Percentiles rank a stretch among this genome's conserved stretches.
phyloP scores from a whole-genome alignment of 2,113 vertebrate species.

The Lathamus discolor region DNA sequence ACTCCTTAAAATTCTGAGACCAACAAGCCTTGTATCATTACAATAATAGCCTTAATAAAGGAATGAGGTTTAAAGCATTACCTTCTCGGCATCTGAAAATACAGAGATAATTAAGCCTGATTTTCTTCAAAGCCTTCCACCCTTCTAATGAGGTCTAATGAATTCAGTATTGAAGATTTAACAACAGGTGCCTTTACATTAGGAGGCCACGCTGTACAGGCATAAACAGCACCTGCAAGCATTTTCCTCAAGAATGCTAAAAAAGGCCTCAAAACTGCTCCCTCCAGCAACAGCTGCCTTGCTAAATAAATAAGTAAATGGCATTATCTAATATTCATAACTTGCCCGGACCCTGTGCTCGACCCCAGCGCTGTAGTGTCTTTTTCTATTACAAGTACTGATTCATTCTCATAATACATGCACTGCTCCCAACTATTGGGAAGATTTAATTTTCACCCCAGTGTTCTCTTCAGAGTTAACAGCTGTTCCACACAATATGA shows the following conservation, averaged over 20 bases:
- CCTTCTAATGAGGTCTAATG: not conserved
- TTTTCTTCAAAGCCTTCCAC: constrained; percentile 10
- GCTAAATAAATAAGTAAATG: not conserved
- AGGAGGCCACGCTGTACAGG: not conserved
- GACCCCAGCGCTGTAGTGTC: fast-evolving
- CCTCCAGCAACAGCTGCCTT: not conserved
- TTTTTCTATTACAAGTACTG: not conserved
- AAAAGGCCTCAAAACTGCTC: not conserved
- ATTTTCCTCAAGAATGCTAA: not conserved
- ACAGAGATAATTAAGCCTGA: not conserved
- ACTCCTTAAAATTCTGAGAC: not conserved
- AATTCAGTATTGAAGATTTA: not conserved
- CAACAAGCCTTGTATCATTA: not conserved
- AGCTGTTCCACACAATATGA: not conserved
- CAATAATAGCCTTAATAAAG: not conserved
- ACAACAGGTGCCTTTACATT: not conserved
- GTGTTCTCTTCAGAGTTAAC: not conserved
- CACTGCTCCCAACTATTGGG: not conserved
- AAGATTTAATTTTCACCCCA: not conserved
- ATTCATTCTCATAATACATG: fast-evolving
- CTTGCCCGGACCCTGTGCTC: not conserved
- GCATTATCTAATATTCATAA: not conserved
- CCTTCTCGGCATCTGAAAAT: not conserved
- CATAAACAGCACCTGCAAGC: not conserved
- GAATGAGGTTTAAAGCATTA: not conserved